These are phyloP conservation scores for Manis pentadactyla DNA, from an alignment of 2,797 vertebrate species.

Conservation along the genomic window DNA sequence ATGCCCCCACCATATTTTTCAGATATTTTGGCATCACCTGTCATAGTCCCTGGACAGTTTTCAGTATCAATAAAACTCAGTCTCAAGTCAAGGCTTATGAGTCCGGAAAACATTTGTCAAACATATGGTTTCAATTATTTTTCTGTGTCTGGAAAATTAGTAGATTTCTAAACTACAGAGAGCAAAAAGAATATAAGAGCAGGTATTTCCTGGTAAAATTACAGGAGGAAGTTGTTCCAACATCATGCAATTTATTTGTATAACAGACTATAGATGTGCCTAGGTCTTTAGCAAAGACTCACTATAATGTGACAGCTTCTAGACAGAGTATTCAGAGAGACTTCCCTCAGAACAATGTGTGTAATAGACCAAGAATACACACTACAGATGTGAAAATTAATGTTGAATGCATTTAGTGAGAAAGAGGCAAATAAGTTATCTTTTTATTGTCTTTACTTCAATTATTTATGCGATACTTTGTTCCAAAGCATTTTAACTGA, in stretches of 20 bases:
- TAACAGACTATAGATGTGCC: not conserved
- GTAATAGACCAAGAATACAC: not conserved
- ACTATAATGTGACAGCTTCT: not conserved
- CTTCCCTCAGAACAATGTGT: not conserved
- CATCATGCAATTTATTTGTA: not conserved
- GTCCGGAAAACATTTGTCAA: not conserved
- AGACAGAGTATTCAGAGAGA: not conserved
- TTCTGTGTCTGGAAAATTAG: slow-evolving; percentile 16
- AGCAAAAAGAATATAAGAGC: not conserved
- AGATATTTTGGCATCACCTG: not conserved
- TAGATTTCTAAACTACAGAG: not conserved
- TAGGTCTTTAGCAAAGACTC: not conserved
- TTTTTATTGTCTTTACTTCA: not conserved
- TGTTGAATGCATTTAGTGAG: not conserved
- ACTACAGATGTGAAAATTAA: not conserved
- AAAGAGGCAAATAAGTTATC: not conserved
- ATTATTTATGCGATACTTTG: not conserved
- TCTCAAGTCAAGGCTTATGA: not conserved
- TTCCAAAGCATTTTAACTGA: not conserved
- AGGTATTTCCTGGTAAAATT: not conserved
- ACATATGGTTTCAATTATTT: slow-evolving; percentile 29
- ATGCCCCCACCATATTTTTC: not conserved
- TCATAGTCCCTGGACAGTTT: not conserved
- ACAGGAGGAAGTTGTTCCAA: not conserved
- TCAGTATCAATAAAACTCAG: not conserved